Base-by-base conservation (phyloP, 2,113 vertebrate species). In the Sapajus apella region DNA sequence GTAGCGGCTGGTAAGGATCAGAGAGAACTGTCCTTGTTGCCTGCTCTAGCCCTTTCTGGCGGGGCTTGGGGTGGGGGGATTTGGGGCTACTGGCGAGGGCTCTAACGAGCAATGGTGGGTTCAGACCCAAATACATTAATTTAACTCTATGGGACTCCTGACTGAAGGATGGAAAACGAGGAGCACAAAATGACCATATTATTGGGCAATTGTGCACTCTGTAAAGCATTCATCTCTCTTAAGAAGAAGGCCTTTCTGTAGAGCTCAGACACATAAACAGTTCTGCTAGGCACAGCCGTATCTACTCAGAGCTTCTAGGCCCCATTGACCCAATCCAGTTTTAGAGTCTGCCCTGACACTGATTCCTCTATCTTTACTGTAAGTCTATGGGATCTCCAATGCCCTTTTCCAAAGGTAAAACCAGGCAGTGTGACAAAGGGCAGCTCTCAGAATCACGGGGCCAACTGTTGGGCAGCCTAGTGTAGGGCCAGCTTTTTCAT, bases 401-500 rank as follows among this genome's bases (percentile, higher is more conserved):
- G 1, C 35, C 21, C 2, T n/a, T 73, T 56, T 4, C 37, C 27
- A 92, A 70, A 55, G 37, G 58, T 37, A 25, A 91, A 52, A 55
- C 17, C 0, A 23, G 20, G 20, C n/a, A 17, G n/a, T 12, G 55
- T 70, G 32, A 73, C 45, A 23, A 58, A 72, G 27, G 70, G 27
- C 16, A 3, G 14, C 81, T n/a, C 37, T 56, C 32, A 37, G 66
- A 37, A 64, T n/a, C 0, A 0, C 0, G 25, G 52, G 56, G 10
- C 30, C 35, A 37, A 13, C n/a, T 37, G 32, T 16, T 58, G 43
- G 27, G 32, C 61, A 47, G 56, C 43, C 32, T 25, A 18, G 58
- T 52, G 58, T 1, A 45, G 45, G 43, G 40, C n/a, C 64, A 17
- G 27, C 45, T 32, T 87, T 70, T 35, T 55, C 2, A 9, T 21